These are phyloP conservation scores for Macrosiphum euphorbiae DNA, from an alignment of 2,888 invertebrate genomes.

Conservation along the genomic window DNA sequence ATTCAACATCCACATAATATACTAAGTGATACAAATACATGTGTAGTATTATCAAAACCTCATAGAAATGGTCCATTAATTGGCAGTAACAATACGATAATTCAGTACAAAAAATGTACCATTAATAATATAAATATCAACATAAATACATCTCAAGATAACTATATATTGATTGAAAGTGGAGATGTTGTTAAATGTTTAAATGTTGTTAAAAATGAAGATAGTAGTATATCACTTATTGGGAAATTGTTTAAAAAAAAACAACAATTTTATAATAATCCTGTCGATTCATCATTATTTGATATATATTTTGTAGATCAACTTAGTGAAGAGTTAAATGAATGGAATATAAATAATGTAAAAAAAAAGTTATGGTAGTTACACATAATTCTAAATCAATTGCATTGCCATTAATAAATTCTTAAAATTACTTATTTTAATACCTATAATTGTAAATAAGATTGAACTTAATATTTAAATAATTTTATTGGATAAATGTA, in stretches of 20 bases:
- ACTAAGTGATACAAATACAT: not conserved
- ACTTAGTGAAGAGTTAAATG: no score
- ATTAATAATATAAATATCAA: not conserved
- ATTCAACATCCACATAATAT: not conserved
- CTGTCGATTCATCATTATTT: conserved; percentile 2
- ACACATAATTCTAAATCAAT: no score
- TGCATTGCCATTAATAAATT: no score
- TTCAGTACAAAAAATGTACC: not conserved
- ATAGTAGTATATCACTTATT: not conserved
- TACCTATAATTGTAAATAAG: no score
- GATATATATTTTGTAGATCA: not conserved
- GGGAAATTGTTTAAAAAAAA: not conserved
- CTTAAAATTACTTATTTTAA: no score
- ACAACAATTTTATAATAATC: not conserved
- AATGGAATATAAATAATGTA: no score
- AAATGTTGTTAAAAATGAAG: no score
- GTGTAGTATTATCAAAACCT: no score
- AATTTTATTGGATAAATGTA: not conserved
- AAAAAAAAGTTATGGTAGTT: no score
- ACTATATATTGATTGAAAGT: not conserved
- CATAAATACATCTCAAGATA: not conserved
- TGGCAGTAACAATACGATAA: not conserved
- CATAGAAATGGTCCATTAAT: not conserved
- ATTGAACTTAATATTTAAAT: no score
- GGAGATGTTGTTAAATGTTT: not conserved